phyloP scores from a whole-genome alignment of 2,888 invertebrate species.

The Zelleria hepariella region DNA sequence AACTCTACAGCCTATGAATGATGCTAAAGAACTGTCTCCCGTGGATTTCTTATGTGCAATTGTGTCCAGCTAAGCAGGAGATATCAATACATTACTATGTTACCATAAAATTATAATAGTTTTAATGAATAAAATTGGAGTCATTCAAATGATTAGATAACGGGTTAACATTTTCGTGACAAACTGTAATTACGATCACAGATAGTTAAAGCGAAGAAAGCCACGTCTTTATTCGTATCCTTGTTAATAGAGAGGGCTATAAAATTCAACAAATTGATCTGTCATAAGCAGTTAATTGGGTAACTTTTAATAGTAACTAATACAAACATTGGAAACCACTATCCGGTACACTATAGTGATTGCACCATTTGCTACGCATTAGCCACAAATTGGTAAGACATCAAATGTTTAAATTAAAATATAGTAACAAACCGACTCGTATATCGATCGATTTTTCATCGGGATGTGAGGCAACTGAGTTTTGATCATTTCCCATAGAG shows the following conservation, averaged over 20 bases:
- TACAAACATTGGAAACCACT: conserved; percentile 5
- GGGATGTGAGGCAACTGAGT: not conserved
- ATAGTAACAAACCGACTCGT: not conserved
- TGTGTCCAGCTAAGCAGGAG: not conserved
- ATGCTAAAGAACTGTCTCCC: no score
- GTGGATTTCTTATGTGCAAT: not conserved
- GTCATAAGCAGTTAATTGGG: conserved; percentile 16
- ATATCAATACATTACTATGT: not conserved
- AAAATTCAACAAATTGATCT: conserved; percentile 16
- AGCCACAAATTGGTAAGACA: not conserved
- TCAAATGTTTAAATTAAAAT: not conserved
- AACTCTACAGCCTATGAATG: no score
- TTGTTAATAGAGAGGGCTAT: conserved; percentile 8
- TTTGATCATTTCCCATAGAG: not conserved
- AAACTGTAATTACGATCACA: conserved; percentile 25
- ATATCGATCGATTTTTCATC: not conserved
- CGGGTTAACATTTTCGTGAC: conserved; percentile 21
- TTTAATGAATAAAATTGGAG: not conserved
- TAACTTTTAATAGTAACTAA: conserved; percentile 12
- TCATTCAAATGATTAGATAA: not conserved
- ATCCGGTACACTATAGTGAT: no score
- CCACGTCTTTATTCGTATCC: conserved; percentile 13
- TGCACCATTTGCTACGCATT: not conserved
- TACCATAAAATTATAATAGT: not conserved
- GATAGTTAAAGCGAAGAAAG: conserved; percentile 17